phyloP scores from a whole-genome alignment of 2,113 vertebrate species.

The Tragelaphus buxtoni region DNA sequence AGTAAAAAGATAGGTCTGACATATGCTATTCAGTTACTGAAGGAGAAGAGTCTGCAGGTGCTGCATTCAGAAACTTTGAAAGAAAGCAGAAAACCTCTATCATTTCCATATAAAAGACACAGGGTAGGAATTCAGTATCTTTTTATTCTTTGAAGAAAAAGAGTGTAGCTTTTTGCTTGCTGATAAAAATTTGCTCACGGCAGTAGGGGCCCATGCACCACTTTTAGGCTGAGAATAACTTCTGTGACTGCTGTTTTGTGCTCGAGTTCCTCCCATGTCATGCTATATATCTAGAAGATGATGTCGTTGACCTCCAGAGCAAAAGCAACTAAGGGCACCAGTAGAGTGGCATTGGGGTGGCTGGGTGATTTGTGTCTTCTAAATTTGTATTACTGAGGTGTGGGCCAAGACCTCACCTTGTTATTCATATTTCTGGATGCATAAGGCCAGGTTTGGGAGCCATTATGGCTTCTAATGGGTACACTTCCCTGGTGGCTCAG shows the following conservation, averaged over 20 bases:
- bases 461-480: background rate
- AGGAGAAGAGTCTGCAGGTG: background rate
- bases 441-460: background rate
- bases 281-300: background rate
- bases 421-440: background rate
- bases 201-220: background rate
- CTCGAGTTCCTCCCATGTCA: background rate
- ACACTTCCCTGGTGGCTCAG: too few species aligned
- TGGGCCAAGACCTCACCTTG: background rate
- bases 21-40: background rate
- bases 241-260: background rate
- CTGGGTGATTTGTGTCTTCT: background rate
- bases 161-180: background rate
- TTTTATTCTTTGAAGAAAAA: slow-evolving; percentile 3
- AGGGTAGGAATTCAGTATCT: background rate
- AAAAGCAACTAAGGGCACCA: background rate
- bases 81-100: background rate
- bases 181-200: background rate
- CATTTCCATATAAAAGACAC: slow-evolving; percentile 43
- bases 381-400: background rate
- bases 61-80: background rate
- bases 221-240: background rate
- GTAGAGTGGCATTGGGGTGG: too few species aligned
- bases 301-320: background rate
- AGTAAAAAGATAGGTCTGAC: background rate